phyloP scores from a whole-genome alignment of 2,888 invertebrate species.

The Ormia ochracea region DNA sequence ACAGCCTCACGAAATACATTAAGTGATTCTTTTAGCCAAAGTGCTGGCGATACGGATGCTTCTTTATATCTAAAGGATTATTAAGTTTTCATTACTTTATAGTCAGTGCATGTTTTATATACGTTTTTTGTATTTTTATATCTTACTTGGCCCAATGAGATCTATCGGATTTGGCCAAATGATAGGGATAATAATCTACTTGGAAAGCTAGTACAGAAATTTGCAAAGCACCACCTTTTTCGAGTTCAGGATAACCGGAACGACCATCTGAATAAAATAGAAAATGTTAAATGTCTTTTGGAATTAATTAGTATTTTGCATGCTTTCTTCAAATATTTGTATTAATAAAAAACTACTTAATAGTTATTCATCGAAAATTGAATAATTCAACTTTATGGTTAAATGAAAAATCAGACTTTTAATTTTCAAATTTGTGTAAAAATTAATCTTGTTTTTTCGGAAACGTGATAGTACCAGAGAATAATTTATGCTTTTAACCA shows the following conservation, averaged over 20 bases:
- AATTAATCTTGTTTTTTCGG: too few species aligned
- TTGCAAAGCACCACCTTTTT: slow-evolving; percentile 95
- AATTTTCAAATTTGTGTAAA: too few species aligned
- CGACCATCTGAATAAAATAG: slow-evolving; percentile 82
- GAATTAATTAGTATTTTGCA: background rate
- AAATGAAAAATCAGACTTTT: too few species aligned
- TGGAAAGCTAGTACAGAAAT: slow-evolving; percentile 91
- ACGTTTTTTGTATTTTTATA: background rate
- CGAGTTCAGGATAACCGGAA: slow-evolving; percentile 88
- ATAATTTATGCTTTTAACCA: too few species aligned
- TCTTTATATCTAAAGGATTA: slow-evolving; percentile 81
- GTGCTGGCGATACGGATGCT: slow-evolving; percentile 86
- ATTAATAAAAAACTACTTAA: too few species aligned
- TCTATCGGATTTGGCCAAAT: slow-evolving; percentile 91
- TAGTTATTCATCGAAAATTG: too few species aligned
- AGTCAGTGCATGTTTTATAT: background rate
- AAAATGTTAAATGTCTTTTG: background rate
- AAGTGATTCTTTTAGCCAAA: slow-evolving; percentile 92
- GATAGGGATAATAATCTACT: slow-evolving; percentile 97
- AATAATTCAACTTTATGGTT: too few species aligned
- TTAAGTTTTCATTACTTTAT: background rate
- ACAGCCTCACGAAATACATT: slow-evolving; percentile 86
- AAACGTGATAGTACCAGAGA: too few species aligned
- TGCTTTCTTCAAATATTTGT: too few species aligned
- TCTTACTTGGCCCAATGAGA: slow-evolving; percentile 90